Percentiles rank a stretch among this genome's conserved stretches.
phyloP scores from a whole-genome alignment of 2,113 vertebrate genomes.

The Podilymbus podiceps region DNA sequence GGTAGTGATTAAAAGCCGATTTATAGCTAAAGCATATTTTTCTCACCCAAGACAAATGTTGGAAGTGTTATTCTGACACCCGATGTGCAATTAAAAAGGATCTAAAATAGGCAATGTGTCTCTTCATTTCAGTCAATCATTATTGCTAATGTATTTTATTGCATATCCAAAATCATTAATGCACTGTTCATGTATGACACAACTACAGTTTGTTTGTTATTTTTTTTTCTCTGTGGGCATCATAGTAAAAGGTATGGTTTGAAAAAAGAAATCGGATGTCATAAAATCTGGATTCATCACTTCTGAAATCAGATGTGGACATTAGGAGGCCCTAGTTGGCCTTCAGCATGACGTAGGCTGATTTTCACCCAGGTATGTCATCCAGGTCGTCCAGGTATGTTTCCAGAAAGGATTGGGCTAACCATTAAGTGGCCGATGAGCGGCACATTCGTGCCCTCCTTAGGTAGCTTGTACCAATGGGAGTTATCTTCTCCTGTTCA shows the following conservation, averaged over 20 bases:
- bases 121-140: background rate
- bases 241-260: background rate
- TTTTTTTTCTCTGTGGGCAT: background rate
- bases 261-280: background rate
- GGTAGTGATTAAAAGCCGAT: background rate
- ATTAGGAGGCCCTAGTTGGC: background rate
- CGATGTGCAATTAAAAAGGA: fast-evolving
- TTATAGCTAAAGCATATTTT: background rate
- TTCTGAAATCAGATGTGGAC: background rate
- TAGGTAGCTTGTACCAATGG: background rate
- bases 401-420: background rate
- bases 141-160: background rate
- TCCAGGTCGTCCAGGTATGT: background rate
- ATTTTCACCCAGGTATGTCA: background rate
- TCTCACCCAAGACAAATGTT: background rate
- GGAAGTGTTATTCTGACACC: background rate
- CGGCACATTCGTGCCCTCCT: background rate
- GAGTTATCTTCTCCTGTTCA: background rate
- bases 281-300: background rate
- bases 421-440: background rate
- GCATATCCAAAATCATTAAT: background rate
- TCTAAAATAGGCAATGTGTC: background rate
- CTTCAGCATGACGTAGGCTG: background rate
- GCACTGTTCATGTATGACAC: background rate
- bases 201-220: background rate